phyloP scores from a whole-genome alignment of 2,113 vertebrate genomes.

The Gymnocephalus cernua region DNA sequence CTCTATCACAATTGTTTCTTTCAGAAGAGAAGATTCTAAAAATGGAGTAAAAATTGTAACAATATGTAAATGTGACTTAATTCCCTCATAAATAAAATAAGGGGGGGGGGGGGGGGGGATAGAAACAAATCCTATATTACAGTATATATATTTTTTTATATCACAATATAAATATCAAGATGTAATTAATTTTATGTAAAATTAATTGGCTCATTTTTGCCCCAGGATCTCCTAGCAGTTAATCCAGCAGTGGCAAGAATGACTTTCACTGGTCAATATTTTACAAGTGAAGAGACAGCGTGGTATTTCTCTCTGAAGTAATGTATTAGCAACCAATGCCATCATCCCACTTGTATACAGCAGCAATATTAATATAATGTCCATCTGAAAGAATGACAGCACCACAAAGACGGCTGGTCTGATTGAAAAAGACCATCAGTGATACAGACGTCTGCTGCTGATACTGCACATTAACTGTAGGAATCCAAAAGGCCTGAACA shows the following conservation, averaged over 20 bases:
- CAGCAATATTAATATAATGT: constrained; percentile 8
- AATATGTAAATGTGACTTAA: constrained; percentile 4
- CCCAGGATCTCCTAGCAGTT: background rate
- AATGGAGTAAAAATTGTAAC: background rate
- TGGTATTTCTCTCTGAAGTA: background rate
- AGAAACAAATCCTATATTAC: constrained; percentile 2
- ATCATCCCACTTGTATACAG: background rate
- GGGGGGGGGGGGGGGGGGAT: background rate
- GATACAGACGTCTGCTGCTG: constrained; percentile 39
- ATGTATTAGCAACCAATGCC: background rate
- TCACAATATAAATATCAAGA: background rate
- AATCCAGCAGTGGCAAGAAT: background rate
- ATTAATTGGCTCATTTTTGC: background rate
- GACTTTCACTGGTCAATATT: background rate
- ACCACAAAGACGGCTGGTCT: constrained; percentile 39
- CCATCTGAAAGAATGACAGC: constrained; percentile 18
- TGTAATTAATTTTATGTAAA: background rate
- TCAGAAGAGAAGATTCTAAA: constrained; percentile 2
- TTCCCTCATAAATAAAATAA: background rate
- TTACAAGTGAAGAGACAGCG: background rate
- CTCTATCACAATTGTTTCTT: background rate
- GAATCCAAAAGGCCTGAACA: background rate
- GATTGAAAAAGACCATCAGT: background rate
- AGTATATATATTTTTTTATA: background rate
- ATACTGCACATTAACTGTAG: background rate